These are phyloP conservation scores for Dicentrarchus labrax DNA, from an alignment of 2,113 vertebrate species.

Conservation along the genomic window DNA sequence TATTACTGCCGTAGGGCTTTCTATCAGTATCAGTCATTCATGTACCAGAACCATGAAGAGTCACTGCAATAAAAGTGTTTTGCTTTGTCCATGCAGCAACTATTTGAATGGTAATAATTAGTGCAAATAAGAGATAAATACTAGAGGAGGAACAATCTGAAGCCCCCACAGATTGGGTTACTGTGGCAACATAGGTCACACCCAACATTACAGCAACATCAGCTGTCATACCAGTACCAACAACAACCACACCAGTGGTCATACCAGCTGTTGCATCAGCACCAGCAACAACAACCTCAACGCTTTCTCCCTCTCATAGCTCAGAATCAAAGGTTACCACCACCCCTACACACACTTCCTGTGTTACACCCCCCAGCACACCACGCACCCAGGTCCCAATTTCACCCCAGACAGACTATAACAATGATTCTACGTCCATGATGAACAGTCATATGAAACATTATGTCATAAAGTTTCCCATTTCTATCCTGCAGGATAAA, in stretches of 20 bases:
- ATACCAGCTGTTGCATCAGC: neutral
- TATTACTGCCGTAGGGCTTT: neutral
- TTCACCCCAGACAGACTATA: neutral
- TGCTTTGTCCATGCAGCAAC: too few relatives aligned
- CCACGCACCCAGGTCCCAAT: neutral
- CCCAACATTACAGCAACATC: neutral
- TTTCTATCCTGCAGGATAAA: neutral
- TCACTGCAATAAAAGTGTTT: too few relatives aligned
- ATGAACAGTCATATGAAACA: too few relatives aligned
- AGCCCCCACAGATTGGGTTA: neutral
- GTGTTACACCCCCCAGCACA: neutral
- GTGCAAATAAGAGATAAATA: neutral
- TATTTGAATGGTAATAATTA: neutral
- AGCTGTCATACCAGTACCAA: too few relatives aligned
- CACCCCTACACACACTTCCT: neutral
- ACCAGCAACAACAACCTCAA: neutral
- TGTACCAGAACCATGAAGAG: neutral
- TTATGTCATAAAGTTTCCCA: neutral
- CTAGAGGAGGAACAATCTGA: neutral
- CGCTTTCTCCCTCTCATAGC: neutral
- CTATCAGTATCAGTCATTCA: neutral
- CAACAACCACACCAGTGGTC: too few relatives aligned
- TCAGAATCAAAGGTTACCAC: slow-evolving; percentile 17
- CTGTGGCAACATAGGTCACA: neutral
- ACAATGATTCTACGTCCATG: too few relatives aligned